Evolutionary conservation across 2,888 invertebrate species (phyloP), one percentile per base, ranked within the genome.

Genomic region (Trimorus sp.): DNA sequence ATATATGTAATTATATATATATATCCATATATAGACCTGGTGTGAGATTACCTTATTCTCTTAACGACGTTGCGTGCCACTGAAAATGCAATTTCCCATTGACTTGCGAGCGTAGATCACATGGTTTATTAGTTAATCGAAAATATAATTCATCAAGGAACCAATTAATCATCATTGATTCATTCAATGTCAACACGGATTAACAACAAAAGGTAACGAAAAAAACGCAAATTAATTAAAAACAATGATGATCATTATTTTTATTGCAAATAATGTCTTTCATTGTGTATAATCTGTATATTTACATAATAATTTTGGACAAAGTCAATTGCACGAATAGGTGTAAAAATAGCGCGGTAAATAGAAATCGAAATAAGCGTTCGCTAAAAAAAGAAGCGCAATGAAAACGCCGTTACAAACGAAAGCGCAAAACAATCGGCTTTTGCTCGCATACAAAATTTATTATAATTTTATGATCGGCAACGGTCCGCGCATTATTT

Each of bases 11-110:
- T n/a, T n/a, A n/a, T n/a, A 88, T 82, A 76, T 74, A 80, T 66
- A 66, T 58, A 7, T 60, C 45, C 54, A 51, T 49, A 56, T 76
- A 82, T 85, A 88, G 87, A 86, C 89, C 87, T 89, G 87, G 88
- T 90, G 89, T 89, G 85, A 88, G 26, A 88, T 88, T 86, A 87
- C 80, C 83, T 87, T 85, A 80, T 86, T 81, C 86, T 86, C 85
- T 83, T 83, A 85, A 85, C 86, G 76, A 76, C 83, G 85, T 84
- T 84, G 87, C 85, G 76, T 88, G 88, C 88, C 91, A 89, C 79
- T 91, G 90, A 89, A 91, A 91, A 91, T 91, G 90, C 91, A 91
- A 91, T 89, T 63, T 79, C 48, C 14, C 12, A n/a, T 54, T 65
- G 9, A 40, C n/a, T 59, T 59, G 37, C n/a, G 36, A 45, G 26